phyloP scores from a whole-genome alignment of 2,797 vertebrate species.

The Karalla daura region DNA sequence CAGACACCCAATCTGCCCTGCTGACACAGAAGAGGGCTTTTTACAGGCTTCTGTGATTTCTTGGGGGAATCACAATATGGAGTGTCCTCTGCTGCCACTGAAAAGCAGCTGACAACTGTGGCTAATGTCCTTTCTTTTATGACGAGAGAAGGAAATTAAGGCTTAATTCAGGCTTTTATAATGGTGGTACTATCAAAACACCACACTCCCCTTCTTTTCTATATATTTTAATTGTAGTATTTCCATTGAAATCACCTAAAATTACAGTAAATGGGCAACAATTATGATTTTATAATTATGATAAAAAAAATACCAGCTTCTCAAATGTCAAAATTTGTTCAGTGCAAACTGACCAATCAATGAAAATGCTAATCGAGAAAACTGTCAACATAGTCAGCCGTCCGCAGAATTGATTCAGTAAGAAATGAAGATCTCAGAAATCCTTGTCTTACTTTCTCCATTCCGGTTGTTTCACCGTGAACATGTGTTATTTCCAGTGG shows the following conservation, averaged over 20 bases:
- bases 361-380: no score
- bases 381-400: neutral
- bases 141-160: neutral
- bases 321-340: neutral
- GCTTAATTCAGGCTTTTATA: conserved; percentile 14
- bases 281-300: neutral
- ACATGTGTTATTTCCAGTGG: neutral
- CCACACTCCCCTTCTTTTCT: neutral
- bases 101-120: conserved; percentile 78
- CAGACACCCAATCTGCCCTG: conserved; percentile 60
- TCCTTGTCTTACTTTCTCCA: neutral
- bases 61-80: conserved; percentile 70
- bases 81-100: conserved; percentile 54
- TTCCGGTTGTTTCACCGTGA: neutral
- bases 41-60: conserved; percentile 59
- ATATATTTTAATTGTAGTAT: no score
- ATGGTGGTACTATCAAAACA: neutral
- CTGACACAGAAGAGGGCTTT: conserved; percentile 62
- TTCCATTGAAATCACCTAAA: no score
- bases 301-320: neutral
- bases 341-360: neutral
- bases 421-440: neutral
- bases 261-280: no score
- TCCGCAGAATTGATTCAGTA: neutral
- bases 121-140: conserved; percentile 68